A percentile compares a stretch with the other conserved stretches of the same genome.
Conservation (phyloP, 2,113 vertebrate species). For the Myocastor coypus region DNA sequence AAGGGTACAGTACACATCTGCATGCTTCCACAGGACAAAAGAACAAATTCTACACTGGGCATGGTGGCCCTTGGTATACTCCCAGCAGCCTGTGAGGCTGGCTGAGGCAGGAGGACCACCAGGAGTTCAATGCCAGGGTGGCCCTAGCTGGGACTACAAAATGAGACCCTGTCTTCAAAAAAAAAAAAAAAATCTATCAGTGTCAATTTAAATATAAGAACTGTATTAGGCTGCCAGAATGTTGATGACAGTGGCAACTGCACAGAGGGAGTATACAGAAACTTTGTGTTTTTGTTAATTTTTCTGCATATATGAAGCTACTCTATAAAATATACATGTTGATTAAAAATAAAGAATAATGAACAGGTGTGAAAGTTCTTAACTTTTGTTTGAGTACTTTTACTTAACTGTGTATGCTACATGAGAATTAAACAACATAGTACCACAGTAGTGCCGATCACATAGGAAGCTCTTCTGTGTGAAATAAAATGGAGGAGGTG, state of each 20-base stretch:
- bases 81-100: neutral
- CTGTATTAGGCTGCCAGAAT: neutral
- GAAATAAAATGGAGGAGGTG: neutral
- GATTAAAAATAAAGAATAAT: neutral
- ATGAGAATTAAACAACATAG: neutral
- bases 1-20: neutral
- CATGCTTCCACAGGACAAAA: neutral
- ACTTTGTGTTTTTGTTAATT: neutral
- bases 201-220: neutral
- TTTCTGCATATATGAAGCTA: conserved; percentile 38
- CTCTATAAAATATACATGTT: neutral
- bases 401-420: neutral
- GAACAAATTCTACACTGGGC: neutral
- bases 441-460: neutral
- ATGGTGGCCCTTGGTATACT: neutral
- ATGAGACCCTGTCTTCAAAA: neutral
- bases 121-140: no score
- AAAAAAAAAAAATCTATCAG: neutral
- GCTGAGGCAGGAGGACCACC: no score
- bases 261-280: neutral
- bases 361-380: neutral
- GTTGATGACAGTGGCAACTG: neutral
- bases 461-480: neutral
- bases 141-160: neutral
- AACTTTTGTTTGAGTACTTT: neutral